Percentiles rank a stretch among this genome's conserved stretches.
These are phyloP conservation scores for Strigamia maritima DNA, from an alignment of 2,888 invertebrate genomes.

Conservation along the genomic window DNA sequence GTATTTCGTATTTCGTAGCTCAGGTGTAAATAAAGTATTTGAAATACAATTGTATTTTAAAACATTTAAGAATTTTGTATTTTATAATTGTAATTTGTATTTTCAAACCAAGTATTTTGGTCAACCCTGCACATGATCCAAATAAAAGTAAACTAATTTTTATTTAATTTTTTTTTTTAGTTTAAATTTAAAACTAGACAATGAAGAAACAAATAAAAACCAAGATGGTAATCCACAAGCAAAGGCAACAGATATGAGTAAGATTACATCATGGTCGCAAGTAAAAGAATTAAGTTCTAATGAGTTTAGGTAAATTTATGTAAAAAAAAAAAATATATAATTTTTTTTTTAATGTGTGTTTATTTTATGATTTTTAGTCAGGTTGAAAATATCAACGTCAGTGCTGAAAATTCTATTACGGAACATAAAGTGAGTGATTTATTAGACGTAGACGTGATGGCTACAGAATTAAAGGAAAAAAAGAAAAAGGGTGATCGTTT, in stretches of 20 bases:
- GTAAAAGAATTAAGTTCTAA: neutral
- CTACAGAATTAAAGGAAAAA: neutral
- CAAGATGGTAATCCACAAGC: neutral
- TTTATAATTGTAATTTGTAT: too few species aligned
- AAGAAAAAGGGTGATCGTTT: neutral
- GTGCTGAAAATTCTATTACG: neutral
- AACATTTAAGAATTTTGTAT: too few species aligned
- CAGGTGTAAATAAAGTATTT: too few species aligned
- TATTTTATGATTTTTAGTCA: too few species aligned
- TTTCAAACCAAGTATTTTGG: too few species aligned
- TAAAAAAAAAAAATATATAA: neutral
- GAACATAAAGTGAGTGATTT: neutral
- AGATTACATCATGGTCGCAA: neutral
- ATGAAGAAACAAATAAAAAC: neutral
- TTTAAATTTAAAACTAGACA: neutral
- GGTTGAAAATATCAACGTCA: neutral
- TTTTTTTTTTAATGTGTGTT: neutral
- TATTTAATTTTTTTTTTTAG: neutral
- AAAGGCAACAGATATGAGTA: neutral
- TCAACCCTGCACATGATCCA: too few species aligned
- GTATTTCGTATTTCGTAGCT: too few species aligned
- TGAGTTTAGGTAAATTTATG: neutral
- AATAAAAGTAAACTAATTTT: too few species aligned
- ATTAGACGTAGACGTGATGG: neutral
- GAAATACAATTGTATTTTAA: too few species aligned